Evolutionary conservation across 92 coral and sea anemone genomes (phyloP), one percentile per base, ranked within the genome.

Genomic region (Porites rus): DNA sequence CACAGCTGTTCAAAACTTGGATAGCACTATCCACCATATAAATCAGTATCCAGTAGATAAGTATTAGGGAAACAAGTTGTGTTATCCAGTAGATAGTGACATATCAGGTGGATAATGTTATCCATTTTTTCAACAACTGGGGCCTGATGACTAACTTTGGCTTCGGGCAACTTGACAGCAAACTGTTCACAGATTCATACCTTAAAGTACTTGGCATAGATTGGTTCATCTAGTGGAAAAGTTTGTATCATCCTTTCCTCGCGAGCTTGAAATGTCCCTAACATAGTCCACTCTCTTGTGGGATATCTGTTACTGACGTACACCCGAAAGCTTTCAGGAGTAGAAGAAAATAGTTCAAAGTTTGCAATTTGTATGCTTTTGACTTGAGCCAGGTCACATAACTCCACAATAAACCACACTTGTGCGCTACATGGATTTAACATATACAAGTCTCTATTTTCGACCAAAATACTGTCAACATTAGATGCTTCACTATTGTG

Each of bases 181-280:
- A 38, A 38, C 46, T 4, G 46, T 18, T 14, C 10, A 25, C 9
- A 13, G 20, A 74, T n/a, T 13, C 88, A 65, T 88, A 97, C 98
- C 98, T 97, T 97, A 18, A 95, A 89, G 83, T 97, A 97, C 77
- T 97, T 97, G 59, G 99, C 99, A 90, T 95, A 97, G 69, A 95
- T 93, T 7, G 99, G 97, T 43, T 94, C 98, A 72, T 92, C 99
- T 21, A 97, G 84, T 16, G 98, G 96, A 84, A 97, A 97, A 71
- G 97, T 95, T 69, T 97, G 99, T 65, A 97, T 58, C 13, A 83
- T 74, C 51, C 98, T 90, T 84, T 97, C 94, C 54, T 94, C 93
- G 52, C 93, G 90, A 7, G 99, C 99, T 61, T 92, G 95, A 84
- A 97, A 95, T 17, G 98, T 93, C 63, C 98, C 98, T 69, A 97